Percentiles rank a stretch among this genome's conserved stretches.
Evolutionary conservation across 2,113 vertebrate genomes (phyloP).

Genomic region (Rhinolophus ferrumequinum): DNA sequence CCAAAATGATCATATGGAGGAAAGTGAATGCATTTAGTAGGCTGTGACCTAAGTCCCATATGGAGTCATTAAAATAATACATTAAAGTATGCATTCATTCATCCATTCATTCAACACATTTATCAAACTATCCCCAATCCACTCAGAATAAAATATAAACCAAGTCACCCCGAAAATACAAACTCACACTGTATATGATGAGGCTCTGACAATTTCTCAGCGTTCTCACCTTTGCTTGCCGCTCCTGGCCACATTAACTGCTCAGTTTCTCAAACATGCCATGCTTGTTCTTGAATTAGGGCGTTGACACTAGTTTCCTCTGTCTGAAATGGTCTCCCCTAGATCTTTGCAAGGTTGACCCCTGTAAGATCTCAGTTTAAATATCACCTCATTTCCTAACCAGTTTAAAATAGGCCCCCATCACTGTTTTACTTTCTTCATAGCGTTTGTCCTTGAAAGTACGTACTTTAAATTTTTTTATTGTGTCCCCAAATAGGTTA

Average conservation of each 20-base stretch:
- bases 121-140: background rate
- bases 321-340: background rate
- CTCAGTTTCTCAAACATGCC: background rate
- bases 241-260: background rate
- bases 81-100: background rate
- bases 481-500: background rate
- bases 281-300: background rate
- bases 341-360: background rate
- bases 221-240: background rate
- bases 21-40: background rate
- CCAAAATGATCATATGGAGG: constrained; percentile 2
- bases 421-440: background rate
- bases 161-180: background rate
- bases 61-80: background rate
- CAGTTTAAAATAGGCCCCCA: background rate
- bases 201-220: background rate
- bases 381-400: background rate
- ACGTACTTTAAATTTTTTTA: background rate
- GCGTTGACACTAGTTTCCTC: background rate
- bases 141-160: constrained; percentile 5
- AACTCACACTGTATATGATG: background rate
- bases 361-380: constrained; percentile 30
- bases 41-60: background rate
- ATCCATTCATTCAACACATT: background rate
- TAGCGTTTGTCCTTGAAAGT: background rate